Evolutionary conservation across 2,797 vertebrate species (phyloP), one percentile per base, ranked within the genome.

Genomic region (Anguilla megastoma): DNA sequence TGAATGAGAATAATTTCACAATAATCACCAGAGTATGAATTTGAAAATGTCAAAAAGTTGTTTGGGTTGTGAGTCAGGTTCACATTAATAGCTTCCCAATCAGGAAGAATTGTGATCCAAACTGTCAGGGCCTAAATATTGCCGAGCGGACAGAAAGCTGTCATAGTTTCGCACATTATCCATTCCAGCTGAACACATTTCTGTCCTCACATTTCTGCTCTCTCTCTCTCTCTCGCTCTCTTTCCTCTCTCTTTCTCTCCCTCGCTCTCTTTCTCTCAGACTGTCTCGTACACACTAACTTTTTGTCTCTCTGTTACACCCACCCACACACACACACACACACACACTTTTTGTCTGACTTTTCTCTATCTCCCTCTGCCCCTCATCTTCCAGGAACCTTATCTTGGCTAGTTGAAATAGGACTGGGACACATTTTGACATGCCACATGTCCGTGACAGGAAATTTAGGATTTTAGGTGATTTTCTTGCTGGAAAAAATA

Each of bases 381-480:
- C 79, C 87, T 82, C 86, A 93, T 94, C 91, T 94, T 89, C 90
- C 1, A 6, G 86, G 87, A 89, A 93, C 92, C 93, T 92, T 93
- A 95, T 95, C 92, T 91, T 30, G 45, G 83, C 91, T 91, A 80
- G 93, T 95, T 90, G 90, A 91, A 94, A 94, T 92, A 92, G 93
- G 93, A 93, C 92, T 94, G 90, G 9, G 89, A 91, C 92, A 93
- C 92, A 89, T 91, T 95, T 95, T 91, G 84, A 90, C 90, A 89
- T 86, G 91, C 91, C 89, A 91, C 89, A 50, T 91, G 91, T 92
- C 91, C 88, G 92, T 90, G 88, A 90, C 16, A 74, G 45, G 27
- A 84, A 92, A 91, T 89, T 91, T 92, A 89, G 90, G 76, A 89
- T 21, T 91, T 87, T 86, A 92, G 41, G 41, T 45, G 41, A 45